Evolutionary conservation across 30 jellyfish, hydroid and myxozoan genomes (phyloP), one percentile per base, ranked within the genome.

Genomic region (Hydra vulgaris): DNA sequence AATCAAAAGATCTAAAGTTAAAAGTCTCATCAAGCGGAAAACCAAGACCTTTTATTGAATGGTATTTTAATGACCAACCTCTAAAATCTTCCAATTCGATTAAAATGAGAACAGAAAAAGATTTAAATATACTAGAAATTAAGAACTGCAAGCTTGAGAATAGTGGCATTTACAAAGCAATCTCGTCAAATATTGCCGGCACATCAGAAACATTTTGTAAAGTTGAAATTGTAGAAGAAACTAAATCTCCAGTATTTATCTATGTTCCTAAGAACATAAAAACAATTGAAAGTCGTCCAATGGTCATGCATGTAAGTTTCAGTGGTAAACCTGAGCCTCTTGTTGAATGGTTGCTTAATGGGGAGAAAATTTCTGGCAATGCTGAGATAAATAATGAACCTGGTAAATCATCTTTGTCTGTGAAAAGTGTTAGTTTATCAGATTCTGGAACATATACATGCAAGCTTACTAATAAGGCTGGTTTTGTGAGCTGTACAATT

Each of bases 261-360:
- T 87, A 83, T 74, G 82, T 88, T 25, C 96, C 96, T 4, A 87
- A 85, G 73, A 83, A 82, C 67, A 72, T 79, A 76, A 81, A 81
- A 21, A 84, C 82, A 0, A 69, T 54, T 70, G 95, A 94, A 66
- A 90, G 96, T 21, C 83, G 89, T 16, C 23, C 83, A 7, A 92
- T 83, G 26, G 73, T 92, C 69, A 81, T 94, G 26, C 81, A 92
- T 19, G 95, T 88, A 20, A 85, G 94, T 19, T 94, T 84, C 73
- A 82, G 81, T 27, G 99, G 99, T 23, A 84, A 79, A 76, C 99
- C 99, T 22, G 61, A 73, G 25, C 99, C 99, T 26, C 79, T 81
- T 21, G 91, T 84, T 4, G 81, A 52, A 23, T 94, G 99, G 99
- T 79, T 26, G 19, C 73, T 72, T 24, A 84, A 88, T 66, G 99